phyloP scores from a whole-genome alignment of 2,888 invertebrate species.

The Graphium colonna region DNA sequence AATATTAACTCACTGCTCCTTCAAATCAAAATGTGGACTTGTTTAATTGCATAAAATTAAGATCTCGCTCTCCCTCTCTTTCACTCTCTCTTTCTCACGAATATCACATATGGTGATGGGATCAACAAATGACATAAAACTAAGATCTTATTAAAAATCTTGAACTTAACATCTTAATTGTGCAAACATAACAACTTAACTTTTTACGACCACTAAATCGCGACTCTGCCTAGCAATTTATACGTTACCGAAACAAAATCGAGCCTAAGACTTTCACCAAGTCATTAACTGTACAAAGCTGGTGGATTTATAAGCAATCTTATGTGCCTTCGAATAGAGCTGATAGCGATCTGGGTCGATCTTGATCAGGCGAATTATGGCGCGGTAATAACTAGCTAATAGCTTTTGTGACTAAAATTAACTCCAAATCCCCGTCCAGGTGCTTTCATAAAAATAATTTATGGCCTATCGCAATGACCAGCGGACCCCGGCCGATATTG shows the following conservation, averaged over 20 bases:
- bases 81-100: too few relatives aligned
- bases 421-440: conserved; percentile 20
- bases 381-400: conserved; percentile 21
- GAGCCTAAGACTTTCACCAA: background rate
- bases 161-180: too few relatives aligned
- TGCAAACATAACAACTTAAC: too few relatives aligned
- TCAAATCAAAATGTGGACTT: too few relatives aligned
- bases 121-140: too few relatives aligned
- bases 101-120: too few relatives aligned
- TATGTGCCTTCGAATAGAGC: conserved; percentile 3
- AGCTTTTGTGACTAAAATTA: conserved; percentile 24
- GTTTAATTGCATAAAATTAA: too few relatives aligned
- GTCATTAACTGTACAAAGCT: background rate
- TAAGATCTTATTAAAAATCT: too few relatives aligned
- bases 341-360: conserved; percentile 15
- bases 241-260: background rate
- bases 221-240: background rate
- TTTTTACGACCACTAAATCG: too few relatives aligned
- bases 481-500: conserved; percentile 12
- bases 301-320: conserved; percentile 1
- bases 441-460: conserved; percentile 26
- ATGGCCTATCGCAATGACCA: conserved; percentile 18
- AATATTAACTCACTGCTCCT: too few relatives aligned
- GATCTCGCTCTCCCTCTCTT: too few relatives aligned
- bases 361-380: conserved; percentile 16